A percentile compares a stretch with the other conserved stretches of the same genome.
Evolutionary conservation across 2,797 vertebrate species (phyloP).

Genomic region (Xenops minutus): DNA sequence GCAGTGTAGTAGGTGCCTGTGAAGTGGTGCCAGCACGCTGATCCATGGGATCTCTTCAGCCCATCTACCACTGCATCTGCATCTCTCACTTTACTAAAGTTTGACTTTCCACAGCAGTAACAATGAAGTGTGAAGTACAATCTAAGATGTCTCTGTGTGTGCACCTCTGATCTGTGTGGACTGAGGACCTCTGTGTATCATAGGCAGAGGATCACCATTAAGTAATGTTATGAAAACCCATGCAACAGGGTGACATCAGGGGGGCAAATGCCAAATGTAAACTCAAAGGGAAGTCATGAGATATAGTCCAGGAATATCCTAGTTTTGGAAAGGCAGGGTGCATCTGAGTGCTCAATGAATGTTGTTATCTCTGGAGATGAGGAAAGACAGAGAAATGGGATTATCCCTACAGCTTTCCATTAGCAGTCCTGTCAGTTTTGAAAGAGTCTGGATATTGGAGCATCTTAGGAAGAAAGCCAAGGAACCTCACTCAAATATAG

Average conservation of each 20-base stretch:
- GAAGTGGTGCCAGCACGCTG: not conserved
- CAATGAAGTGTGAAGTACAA: accelerated
- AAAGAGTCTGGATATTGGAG: not conserved
- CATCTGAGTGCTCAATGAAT: not conserved
- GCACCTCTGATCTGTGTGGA: not conserved
- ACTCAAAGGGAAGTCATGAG: not conserved
- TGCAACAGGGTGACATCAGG: not conserved
- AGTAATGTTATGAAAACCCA: not conserved
- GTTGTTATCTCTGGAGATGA: not conserved
- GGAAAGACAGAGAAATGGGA: not conserved
- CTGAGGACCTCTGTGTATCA: not conserved
- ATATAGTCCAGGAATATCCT: not conserved
- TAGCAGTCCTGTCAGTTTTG: not conserved
- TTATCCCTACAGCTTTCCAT: not conserved
- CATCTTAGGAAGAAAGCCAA: not conserved
- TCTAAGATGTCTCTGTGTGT: not conserved
- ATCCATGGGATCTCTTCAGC: not conserved
- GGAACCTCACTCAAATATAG: not conserved
- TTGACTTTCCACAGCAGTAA: not conserved
- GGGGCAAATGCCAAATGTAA: not conserved
- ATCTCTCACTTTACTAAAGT: not conserved
- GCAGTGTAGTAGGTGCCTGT: not conserved
- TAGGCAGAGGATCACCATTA: not conserved
- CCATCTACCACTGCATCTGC: not conserved
- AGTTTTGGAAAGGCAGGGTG: not conserved